Conservation (phyloP, 2,888 invertebrate species). For the Acrobasis repandana region DNA sequence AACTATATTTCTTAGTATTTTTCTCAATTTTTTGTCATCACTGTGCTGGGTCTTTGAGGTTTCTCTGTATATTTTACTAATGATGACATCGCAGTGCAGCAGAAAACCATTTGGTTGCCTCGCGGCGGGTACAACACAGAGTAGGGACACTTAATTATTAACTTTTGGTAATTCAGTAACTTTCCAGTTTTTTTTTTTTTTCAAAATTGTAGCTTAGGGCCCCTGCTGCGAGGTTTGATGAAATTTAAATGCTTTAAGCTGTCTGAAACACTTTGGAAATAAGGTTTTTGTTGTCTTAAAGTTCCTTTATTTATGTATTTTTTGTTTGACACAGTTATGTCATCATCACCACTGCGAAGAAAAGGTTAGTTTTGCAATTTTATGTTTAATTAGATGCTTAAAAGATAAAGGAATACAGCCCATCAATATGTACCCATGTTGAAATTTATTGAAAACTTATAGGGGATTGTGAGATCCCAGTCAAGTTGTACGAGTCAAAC, state of each 20-base stretch:
- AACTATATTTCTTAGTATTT: too few species aligned
- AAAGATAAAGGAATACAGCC: too few species aligned
- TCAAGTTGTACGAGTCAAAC: too few species aligned
- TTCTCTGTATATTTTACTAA: conserved; percentile 27
- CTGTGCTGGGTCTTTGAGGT: background rate
- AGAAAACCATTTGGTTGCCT: conserved; percentile 69
- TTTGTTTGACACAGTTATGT: background rate
- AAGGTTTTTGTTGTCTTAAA: background rate
- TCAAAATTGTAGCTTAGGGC: conserved; percentile 65
- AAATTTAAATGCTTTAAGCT: conserved; percentile 48
- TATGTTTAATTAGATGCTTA: too few species aligned
- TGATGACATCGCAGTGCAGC: conserved; percentile 81
- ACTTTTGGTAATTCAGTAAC: conserved; percentile 29
- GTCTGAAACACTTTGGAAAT: conserved; percentile 47
- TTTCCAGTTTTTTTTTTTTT: conserved; percentile 31
- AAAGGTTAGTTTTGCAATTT: too few species aligned
- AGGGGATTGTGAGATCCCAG: too few species aligned
- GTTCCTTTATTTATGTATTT: background rate
- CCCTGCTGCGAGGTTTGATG: conserved; percentile 70
- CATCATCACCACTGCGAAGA: too few species aligned
- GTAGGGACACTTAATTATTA: conserved; percentile 47
- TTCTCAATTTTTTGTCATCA: too few species aligned
- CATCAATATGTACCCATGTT: too few species aligned
- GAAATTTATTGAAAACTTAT: too few species aligned
- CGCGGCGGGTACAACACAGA: conserved; percentile 49